A percentile compares a stretch with the other conserved stretches of the same genome.
These are phyloP conservation scores for Craniophora ligustri DNA, from an alignment of 2,888 invertebrate genomes.

Conservation along the genomic window DNA sequence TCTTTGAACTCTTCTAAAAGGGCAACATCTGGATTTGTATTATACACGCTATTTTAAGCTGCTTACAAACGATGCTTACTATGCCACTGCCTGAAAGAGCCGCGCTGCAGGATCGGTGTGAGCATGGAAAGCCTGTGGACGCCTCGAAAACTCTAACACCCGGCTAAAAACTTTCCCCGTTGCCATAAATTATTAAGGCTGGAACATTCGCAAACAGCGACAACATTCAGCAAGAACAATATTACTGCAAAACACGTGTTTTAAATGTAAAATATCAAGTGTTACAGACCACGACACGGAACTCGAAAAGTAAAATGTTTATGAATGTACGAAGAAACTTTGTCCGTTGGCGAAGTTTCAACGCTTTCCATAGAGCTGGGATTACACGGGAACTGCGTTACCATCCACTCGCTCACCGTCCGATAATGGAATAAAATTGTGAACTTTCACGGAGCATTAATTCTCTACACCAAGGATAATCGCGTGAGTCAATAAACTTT, in stretches of 20 bases:
- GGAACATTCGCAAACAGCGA: constrained; percentile 23
- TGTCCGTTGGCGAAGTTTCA: constrained; percentile 71
- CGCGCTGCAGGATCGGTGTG: constrained; percentile 20
- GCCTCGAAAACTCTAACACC: constrained; percentile 43
- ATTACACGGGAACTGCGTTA: constrained; percentile 85
- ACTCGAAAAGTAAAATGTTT: constrained; percentile 81
- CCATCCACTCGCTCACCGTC: constrained; percentile 66
- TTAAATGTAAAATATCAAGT: constrained; percentile 74
- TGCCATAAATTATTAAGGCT: constrained; percentile 43
- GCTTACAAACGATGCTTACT: constrained; percentile 2
- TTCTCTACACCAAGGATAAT: constrained; percentile 56
- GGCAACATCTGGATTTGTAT: too few species aligned
- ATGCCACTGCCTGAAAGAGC: constrained; percentile 18
- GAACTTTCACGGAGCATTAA: constrained; percentile 69
- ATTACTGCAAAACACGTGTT: constrained; percentile 54
- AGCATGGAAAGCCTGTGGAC: constrained; percentile 16
- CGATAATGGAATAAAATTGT: constrained; percentile 79
- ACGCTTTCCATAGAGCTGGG: constrained; percentile 73
- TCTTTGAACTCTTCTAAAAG: too few species aligned
- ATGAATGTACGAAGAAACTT: constrained; percentile 82
- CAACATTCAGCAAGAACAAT: constrained; percentile 38
- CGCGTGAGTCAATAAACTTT: constrained; percentile 48
- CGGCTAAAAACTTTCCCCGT: constrained; percentile 26
- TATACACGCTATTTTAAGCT: not conserved
- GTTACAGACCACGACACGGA: constrained; percentile 60